Evolutionary conservation across 2,888 invertebrate genomes (phyloP), one percentile per base, ranked within the genome.

Genomic region (Bombylius discolor): DNA sequence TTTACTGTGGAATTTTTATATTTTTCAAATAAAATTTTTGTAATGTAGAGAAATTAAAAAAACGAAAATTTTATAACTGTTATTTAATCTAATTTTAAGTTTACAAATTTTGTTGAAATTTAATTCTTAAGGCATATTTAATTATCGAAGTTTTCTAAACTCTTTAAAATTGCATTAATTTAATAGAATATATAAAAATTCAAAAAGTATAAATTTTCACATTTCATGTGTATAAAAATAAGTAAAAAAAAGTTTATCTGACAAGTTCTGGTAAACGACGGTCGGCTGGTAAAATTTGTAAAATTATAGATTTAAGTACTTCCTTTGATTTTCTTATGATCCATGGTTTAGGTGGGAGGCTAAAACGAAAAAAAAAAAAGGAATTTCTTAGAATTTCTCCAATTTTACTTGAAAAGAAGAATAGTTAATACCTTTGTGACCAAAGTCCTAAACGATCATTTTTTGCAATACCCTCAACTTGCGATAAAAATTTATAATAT

Each of bases 221-320:
- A 23, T 23, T 23, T 23, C 1, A 23, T 23, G 23, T 23, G 23
- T 23, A 23, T 23, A 23, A 23, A 23, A 23, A 23, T 23, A 23
- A 23, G 23, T 23, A 23, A 23, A 23, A 23, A 23, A 23, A 23
- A 23, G 12, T 34, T 47, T 46, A 55, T 55, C 50, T 55, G 51
- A 73, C 71, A n/a, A 73, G 62, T 60, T 72, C 70, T 4, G 73
- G 73, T 56, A 73, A 56, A 61, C 50, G 67, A 63, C 56, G 67
- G 63, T 53, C 65, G 62, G 42, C 59, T 60, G 56, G 65, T 8
- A 71, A 50, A 23, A 64, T 36, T 4, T 53, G 56, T 23, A 60
- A 54, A 8, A 63, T 53, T 7, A 60, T 23, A 8, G 61, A 58
- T 14, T 59, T 50, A 5, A 61, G 44, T 46, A 58, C 49, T 7